Evolutionary conservation across 2,888 invertebrate species (phyloP), one percentile per base, ranked within the genome.

Genomic region (Drosophila conformis): DNA sequence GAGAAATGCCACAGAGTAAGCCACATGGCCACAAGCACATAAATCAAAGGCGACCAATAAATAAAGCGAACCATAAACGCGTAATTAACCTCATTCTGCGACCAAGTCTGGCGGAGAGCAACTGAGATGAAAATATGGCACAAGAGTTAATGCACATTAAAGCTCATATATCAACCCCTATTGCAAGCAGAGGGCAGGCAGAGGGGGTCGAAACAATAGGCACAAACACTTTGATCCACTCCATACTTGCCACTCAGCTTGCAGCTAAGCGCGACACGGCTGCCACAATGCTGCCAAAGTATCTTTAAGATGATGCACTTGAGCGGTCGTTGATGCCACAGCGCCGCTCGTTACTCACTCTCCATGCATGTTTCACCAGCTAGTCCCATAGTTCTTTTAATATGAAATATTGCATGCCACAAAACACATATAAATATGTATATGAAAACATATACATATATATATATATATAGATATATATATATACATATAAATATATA

Each of bases 261-360:
- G 72, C 71, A 65, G 69, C 63, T 78, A 74, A 74, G 74, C 82
- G 63, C 59, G 63, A 67, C 56, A 66, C 61, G 58, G 66, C 69
- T 54, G 54, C 53, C 35, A 87, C 75, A 82, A 86, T 84, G 77
- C 79, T n/a, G 69, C 77, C 72, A 89, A 81, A 85, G 87, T 87
- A 87, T 90, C 87, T 87, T 88, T 78, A 89, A 90, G 90, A 89
- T 90, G 90, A 89, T 90, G 90, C 90, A 90, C 87, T 87, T 78
- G 72, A 89, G 36, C 90, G 87, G 90, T 90, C 87, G 90, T 87
- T 90, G 84, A 73, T 83, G 85, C 72, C 89, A 64, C 65, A 59
- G 63, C 56, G 67, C 76, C 52, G 74, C 73, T 81, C 87, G 82
- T 82, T 86, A 87, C 68, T 73, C 78, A 73, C 73, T 73, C 79